These are phyloP conservation scores for Orgyia antiqua DNA, from an alignment of 2,888 invertebrate genomes.

Conservation along the genomic window DNA sequence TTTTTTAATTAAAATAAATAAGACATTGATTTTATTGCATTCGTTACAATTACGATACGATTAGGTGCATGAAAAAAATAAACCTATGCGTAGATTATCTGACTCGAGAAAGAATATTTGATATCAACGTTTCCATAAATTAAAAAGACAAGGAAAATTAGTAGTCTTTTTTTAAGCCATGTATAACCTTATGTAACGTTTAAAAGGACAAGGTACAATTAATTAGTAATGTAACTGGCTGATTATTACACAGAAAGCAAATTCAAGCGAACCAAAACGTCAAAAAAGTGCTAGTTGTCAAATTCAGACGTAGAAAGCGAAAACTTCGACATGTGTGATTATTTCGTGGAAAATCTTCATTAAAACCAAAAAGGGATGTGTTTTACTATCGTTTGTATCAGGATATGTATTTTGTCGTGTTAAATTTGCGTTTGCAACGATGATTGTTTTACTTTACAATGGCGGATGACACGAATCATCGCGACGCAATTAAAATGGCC, in stretches of 20 bases:
- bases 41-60: no score
- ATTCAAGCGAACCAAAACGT: constrained; percentile 55
- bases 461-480: constrained; percentile 78
- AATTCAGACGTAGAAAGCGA: constrained; percentile 66
- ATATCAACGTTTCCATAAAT: no score
- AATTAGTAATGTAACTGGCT: constrained; percentile 50
- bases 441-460: constrained; percentile 62
- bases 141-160: no score
- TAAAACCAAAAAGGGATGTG: constrained; percentile 51
- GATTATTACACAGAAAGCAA: constrained; percentile 35
- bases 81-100: no score
- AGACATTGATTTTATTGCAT: no score
- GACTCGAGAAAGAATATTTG: no score
- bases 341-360: constrained; percentile 46
- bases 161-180: no score
- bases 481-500: constrained; percentile 78
- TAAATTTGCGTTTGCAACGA: constrained; percentile 41
- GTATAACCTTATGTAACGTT: no score
- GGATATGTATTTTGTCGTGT: constrained; percentile 43
- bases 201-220: no score
- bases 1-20: no score
- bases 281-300: constrained; percentile 76
- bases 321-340: constrained; percentile 57
- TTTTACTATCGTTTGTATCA: constrained; percentile 39
- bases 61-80: no score